Evolutionary conservation across 2,888 invertebrate genomes (phyloP).

Genomic region (Tiphia femorata): DNA sequence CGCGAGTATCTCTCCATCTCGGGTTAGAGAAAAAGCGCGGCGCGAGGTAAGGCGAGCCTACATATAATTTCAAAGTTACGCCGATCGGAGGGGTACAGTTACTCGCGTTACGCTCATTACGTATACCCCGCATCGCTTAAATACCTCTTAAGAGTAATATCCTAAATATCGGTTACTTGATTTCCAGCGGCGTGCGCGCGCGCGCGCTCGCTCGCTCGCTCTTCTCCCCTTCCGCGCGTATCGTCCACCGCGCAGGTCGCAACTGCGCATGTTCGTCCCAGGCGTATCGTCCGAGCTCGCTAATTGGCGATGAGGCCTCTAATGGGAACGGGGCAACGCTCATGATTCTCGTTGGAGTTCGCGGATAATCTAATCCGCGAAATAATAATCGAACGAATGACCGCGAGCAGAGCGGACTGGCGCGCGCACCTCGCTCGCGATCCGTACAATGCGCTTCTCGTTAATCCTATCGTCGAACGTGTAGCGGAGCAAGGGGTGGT

Average conservation of each 20-base stretch:
- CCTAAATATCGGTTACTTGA: constrained; percentile 1
- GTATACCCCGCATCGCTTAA: constrained; percentile 12
- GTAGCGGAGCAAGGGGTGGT: too few relatives aligned
- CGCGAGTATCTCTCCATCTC: neutral
- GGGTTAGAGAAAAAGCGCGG: too few relatives aligned
- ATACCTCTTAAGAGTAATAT: constrained; percentile 1
- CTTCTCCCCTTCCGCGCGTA: too few relatives aligned
- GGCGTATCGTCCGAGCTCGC: neutral
- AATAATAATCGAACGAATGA: too few relatives aligned
- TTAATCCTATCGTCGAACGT: too few relatives aligned
- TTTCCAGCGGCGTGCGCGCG: neutral
- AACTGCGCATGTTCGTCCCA: too few relatives aligned
- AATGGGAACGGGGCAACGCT: neutral
- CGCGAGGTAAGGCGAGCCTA: too few relatives aligned
- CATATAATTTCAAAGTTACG: constrained; percentile 29
- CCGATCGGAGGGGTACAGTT: constrained; percentile 34
- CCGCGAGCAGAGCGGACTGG: too few relatives aligned
- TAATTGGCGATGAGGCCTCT: constrained; percentile 1
- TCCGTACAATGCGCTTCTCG: too few relatives aligned
- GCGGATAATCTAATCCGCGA: neutral
- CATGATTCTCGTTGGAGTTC: neutral
- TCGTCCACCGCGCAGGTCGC: too few relatives aligned
- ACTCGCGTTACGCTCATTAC: constrained; percentile 24
- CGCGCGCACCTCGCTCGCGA: too few relatives aligned
- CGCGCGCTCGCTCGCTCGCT: too few relatives aligned